Percentiles rank a stretch among this genome's conserved stretches.
Evolutionary conservation across 2,888 invertebrate genomes (phyloP).

Genomic region (Eristalinus sepulchralis): DNA sequence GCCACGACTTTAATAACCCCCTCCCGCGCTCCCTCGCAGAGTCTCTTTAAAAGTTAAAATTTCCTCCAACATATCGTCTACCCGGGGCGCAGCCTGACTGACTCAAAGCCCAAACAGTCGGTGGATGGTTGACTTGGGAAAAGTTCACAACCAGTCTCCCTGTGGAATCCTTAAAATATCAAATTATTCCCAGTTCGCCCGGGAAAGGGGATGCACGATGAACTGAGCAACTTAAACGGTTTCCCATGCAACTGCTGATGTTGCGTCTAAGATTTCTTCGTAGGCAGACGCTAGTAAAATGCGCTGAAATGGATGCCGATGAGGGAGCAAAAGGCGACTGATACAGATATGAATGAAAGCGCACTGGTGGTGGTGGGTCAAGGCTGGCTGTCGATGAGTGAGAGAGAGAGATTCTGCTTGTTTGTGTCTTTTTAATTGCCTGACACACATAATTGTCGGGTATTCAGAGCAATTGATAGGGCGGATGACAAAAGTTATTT

Average conservation of each 20-base stretch:
- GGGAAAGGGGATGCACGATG: not conserved
- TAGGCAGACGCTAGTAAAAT: not conserved
- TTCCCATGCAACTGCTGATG: not conserved
- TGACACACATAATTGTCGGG: constrained; percentile 40
- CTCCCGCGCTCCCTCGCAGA: not conserved
- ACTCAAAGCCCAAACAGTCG: not conserved
- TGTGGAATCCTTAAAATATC: not conserved
- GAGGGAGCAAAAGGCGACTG: too few species aligned
- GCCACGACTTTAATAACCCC: not conserved
- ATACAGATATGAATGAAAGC: too few species aligned
- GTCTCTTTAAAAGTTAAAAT: not conserved
- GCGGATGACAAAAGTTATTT: not conserved
- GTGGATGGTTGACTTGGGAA: not conserved
- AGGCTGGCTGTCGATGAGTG: constrained; percentile 35
- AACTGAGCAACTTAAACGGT: not conserved
- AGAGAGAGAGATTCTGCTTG: constrained; percentile 31
- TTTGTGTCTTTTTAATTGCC: constrained; percentile 38
- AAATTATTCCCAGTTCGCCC: not conserved
- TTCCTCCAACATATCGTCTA: not conserved
- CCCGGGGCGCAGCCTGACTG: not conserved
- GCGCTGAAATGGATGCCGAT: too few species aligned
- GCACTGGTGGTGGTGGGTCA: constrained; percentile 36
- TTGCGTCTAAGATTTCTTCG: not conserved
- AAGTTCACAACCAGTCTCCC: not conserved
- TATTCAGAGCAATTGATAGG: constrained; percentile 60